Evolutionary conservation across 1,140 invertebrate genomes (phyloP), one percentile per base, ranked within the genome.

Genomic region (Temnothorax nylanderi): DNA sequence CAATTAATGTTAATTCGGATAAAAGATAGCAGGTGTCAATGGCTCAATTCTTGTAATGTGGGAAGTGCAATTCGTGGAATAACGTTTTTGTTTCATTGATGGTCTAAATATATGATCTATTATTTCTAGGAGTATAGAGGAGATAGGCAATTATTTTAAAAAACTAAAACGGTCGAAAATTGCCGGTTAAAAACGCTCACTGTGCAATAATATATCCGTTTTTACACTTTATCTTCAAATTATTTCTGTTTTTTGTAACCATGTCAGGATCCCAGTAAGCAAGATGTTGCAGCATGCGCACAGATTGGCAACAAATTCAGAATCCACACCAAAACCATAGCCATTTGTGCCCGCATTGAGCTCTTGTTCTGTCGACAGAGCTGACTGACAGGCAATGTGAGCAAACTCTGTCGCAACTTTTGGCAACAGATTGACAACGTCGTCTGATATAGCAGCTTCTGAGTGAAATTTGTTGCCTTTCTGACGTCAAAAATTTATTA

Each of bases 31-130:
- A n/a, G 34, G 10, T 56, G 37, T 56, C 21, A 65, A 71, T 56
- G 65, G 78, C 80, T 84, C 80, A 84, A 84, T 71, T 81, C 58
- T 94, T 90, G 91, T 90, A 89, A 92, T 82, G 90, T 93, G 93
- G 93, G 87, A 94, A 93, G 94, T 94, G 94, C 94, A 94, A 94
- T 94, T 91, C 75, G 72, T 87, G 69, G 88, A 74, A 88, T 86
- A 58, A 74, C 4, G 21, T 75, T 77, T 41, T 77, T 56, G 5
- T 75, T 41, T 69, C 21, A 54, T 82, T 81, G 26, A 80, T 71
- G 34, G 62, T 56, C 78, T 54, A 54, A 44, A 11, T 82, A 26
- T 44, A 84, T 54, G 47, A 84, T 82, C 26, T 10, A 44, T 11
- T 74, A 47, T 58, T 60, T 60, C 6, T 76, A 47, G 21, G 6